Percentiles rank a stretch among this genome's conserved stretches.
Conservation (phyloP, 2,797 vertebrate species). For the Hylomyscus alleni region DNA sequence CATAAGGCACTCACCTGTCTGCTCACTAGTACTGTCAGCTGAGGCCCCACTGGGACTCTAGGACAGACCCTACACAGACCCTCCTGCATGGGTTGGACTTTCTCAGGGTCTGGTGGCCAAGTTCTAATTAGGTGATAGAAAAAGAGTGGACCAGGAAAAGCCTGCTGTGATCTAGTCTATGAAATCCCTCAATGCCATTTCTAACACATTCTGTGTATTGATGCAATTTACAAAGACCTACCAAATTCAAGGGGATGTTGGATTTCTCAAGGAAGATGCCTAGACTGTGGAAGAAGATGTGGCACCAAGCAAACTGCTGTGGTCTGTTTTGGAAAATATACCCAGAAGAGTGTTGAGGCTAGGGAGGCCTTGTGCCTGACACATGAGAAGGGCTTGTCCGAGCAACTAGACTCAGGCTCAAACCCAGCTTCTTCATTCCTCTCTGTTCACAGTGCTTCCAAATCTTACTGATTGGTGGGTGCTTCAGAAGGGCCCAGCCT, state of each 20-base stretch:
- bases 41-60: not conserved
- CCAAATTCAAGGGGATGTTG: not conserved
- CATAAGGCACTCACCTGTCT: not conserved
- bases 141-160: not conserved
- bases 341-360: not conserved
- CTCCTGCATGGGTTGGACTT: not conserved
- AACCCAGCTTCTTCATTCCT: not conserved
- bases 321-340: not conserved
- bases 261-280: not conserved
- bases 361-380: not conserved
- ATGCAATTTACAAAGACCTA: not conserved
- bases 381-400: not conserved
- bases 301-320: not conserved
- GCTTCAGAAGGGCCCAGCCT: not conserved
- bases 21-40: not conserved
- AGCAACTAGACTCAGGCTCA: not conserved
- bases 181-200: not conserved
- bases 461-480: accelerated
- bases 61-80: not conserved
- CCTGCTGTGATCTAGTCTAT: not conserved
- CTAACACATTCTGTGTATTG: not conserved
- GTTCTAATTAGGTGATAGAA: not conserved
- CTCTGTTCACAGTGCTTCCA: not conserved
- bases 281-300: not conserved
- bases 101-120: not conserved